A percentile compares a stretch with the other conserved stretches of the same genome.
Conservation (phyloP, 2,797 vertebrate genomes). For the Lacerta agilis region DNA sequence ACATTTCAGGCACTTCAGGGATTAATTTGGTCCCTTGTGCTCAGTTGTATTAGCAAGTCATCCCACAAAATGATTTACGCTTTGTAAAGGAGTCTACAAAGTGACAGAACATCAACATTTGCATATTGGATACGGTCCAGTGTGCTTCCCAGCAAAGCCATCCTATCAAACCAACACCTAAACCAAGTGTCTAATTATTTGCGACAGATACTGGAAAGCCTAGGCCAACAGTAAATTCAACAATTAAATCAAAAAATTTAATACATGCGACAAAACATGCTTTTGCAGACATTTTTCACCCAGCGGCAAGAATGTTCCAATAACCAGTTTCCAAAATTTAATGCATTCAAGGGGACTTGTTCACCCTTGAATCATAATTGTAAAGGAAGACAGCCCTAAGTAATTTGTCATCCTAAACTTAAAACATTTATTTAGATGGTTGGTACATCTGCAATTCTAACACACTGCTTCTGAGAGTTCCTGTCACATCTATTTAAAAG, state of each 20-base stretch:
- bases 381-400: conserved; percentile 52
- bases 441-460: conserved; percentile 46
- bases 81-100: conserved; percentile 62
- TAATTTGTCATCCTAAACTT: conserved; percentile 61
- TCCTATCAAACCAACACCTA: conserved; percentile 71
- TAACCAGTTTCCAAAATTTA: conserved; percentile 27
- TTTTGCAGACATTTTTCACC: conserved; percentile 50
- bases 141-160: conserved; percentile 76
- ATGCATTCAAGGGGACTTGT: conserved; percentile 25
- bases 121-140: conserved; percentile 74
- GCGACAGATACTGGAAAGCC: conserved; percentile 69
- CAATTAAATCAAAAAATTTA: conserved; percentile 64
- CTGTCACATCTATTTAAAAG: conserved; percentile 51
- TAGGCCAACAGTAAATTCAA: conserved; percentile 56
- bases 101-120: conserved; percentile 71
- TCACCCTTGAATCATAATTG: conserved; percentile 55
- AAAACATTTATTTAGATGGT: conserved; percentile 62
- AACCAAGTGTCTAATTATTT: conserved; percentile 71
- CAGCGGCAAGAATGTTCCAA: conserved; percentile 42
- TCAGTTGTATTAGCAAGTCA: conserved; percentile 48
- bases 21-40: conserved; percentile 41
- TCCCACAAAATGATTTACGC: conserved; percentile 64
- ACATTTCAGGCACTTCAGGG: conserved; percentile 9
- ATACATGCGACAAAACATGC: conserved; percentile 56
- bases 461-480: conserved; percentile 54